Evolutionary conservation across 2,113 vertebrate species (phyloP).

Genomic region (Ceuthmochares aereus): DNA sequence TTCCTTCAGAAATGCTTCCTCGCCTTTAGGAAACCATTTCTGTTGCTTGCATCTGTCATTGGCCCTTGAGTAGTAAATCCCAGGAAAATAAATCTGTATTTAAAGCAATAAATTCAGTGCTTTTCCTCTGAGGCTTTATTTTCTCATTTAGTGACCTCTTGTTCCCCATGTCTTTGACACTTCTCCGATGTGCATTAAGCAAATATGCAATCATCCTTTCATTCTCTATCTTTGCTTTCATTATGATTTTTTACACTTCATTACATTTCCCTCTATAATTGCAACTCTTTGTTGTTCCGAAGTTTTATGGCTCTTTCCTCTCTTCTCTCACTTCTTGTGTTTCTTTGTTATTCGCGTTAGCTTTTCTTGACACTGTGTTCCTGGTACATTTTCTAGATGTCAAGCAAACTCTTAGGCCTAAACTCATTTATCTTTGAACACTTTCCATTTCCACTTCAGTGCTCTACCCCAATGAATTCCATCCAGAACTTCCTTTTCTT

Average conservation of each 20-base stretch:
- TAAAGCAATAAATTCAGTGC: conserved; percentile 37
- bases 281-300: conserved; percentile 39
- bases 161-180: conserved; percentile 64
- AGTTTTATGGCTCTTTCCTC: conserved; percentile 70
- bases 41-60: neutral
- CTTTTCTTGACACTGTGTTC: conserved; percentile 65
- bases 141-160: conserved; percentile 68
- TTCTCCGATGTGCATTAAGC: conserved; percentile 58
- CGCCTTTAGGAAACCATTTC: neutral
- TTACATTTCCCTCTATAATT: conserved; percentile 55
- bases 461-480: conserved; percentile 57
- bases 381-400: conserved; percentile 65
- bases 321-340: conserved; percentile 59
- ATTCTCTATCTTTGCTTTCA: conserved; percentile 61
- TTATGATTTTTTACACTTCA: conserved; percentile 73
- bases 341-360: conserved; percentile 58
- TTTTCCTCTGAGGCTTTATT: conserved; percentile 49
- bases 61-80: neutral
- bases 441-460: conserved; percentile 62
- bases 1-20: neutral
- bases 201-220: conserved; percentile 62
- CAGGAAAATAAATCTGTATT: conserved; percentile 23
- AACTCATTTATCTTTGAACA: conserved; percentile 72
- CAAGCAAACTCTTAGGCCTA: conserved; percentile 67
- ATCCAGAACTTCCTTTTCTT: conserved; percentile 71